Evolutionary conservation across 2,797 vertebrate genomes (phyloP).

Genomic region (Anolis apletophallus): DNA sequence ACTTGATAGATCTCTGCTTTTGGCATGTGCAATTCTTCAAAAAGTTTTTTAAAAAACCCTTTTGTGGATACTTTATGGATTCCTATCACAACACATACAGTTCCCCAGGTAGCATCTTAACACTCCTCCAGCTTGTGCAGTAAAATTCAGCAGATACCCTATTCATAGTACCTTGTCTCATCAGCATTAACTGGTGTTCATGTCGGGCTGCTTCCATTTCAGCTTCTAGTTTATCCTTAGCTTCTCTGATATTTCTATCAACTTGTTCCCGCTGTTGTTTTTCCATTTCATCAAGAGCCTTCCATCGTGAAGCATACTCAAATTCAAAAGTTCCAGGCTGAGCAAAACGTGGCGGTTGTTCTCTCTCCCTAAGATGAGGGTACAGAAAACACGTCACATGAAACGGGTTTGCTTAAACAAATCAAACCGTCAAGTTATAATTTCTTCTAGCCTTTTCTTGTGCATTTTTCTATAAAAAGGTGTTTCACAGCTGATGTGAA

Average conservation of each 20-base stretch:
- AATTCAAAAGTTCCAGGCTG: constrained; percentile 99
- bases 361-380: constrained; percentile 86
- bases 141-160: constrained; percentile 23
- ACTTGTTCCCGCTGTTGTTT: constrained; percentile 96
- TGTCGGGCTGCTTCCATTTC: constrained; percentile 98
- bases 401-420: constrained; percentile 53
- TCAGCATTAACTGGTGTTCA: constrained; percentile 97
- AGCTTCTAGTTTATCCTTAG: constrained; percentile 96
- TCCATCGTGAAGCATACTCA: constrained; percentile 97
- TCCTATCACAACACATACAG: constrained; percentile 9
- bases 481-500: background rate
- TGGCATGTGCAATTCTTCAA: background rate
- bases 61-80: background rate
- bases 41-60: background rate
- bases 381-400: constrained; percentile 61
- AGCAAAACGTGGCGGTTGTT: constrained; percentile 92
- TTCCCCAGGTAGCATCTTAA: background rate
- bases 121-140: background rate
- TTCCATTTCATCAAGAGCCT: constrained; percentile 97
- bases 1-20: background rate
- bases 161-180: constrained; percentile 91
- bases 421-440: constrained; percentile 15
- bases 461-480: background rate
- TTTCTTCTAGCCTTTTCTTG: background rate
- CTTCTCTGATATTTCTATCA: constrained; percentile 93